These are phyloP conservation scores for Microtus obscurus DNA, from an alignment of 2,797 vertebrate species.

Conservation along the genomic window DNA sequence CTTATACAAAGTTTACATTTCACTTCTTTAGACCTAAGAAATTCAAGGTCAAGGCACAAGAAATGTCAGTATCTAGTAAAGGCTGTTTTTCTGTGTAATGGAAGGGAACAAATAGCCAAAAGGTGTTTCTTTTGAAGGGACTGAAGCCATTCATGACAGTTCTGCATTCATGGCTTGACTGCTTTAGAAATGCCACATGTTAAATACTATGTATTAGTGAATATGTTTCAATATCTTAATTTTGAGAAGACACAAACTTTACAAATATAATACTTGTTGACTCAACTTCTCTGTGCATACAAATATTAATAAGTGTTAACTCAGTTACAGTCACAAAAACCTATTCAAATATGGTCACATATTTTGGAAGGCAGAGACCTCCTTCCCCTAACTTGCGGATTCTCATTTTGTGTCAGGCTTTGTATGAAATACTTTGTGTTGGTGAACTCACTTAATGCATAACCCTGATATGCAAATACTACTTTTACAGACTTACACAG, in stretches of 20 bases:
- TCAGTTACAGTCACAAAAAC: background rate
- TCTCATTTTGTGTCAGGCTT: background rate
- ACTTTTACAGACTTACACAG: background rate
- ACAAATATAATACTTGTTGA: background rate
- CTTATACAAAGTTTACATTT: background rate
- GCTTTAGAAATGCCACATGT: background rate
- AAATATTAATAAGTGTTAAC: background rate
- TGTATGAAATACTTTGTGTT: background rate
- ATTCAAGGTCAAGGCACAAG: background rate
- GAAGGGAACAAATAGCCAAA: background rate
- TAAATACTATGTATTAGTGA: background rate
- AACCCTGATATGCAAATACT: background rate
- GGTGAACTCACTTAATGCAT: background rate
- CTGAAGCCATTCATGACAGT: background rate
- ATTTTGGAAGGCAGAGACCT: background rate
- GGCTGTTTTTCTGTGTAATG: background rate
- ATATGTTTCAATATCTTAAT: background rate
- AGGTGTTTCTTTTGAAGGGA: background rate
- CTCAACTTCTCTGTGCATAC: background rate
- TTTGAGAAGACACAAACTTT: background rate
- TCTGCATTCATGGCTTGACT: background rate
- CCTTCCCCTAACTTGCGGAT: fast-evolving
- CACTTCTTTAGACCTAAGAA: background rate
- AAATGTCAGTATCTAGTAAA: background rate
- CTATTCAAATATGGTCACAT: background rate